phyloP scores from a whole-genome alignment of 2,113 vertebrate species.

The pig (Sus scrofa) region DNA sequence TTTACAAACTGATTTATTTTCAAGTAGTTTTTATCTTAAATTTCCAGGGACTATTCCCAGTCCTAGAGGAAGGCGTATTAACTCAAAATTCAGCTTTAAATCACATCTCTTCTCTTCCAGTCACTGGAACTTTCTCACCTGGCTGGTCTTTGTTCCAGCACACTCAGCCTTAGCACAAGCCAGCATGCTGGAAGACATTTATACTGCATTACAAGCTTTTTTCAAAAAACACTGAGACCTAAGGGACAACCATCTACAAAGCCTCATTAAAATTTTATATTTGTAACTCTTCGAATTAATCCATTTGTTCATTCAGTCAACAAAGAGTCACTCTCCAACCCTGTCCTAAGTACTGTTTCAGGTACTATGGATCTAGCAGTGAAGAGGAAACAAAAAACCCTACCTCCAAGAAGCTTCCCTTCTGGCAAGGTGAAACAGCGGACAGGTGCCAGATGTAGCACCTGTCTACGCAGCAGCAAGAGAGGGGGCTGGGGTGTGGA shows the following conservation, averaged over 20 bases:
- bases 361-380: neutral
- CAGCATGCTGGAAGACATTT: neutral
- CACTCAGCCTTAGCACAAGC: neutral
- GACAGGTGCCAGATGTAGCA: neutral
- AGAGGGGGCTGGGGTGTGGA: no score
- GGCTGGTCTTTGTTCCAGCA: neutral
- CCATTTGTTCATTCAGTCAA: neutral
- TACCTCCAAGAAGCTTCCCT: neutral
- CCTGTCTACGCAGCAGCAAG: neutral
- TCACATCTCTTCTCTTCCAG: neutral
- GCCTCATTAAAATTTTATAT: neutral
- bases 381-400: neutral
- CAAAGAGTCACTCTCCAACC: neutral
- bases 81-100: neutral
- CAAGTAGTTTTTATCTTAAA: constrained; percentile 31
- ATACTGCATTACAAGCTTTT: neutral
- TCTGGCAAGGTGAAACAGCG: neutral
- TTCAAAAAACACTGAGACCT: neutral
- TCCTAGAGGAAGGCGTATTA: neutral
- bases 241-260: neutral
- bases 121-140: neutral
- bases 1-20: neutral
- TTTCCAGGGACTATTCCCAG: neutral
- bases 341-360: neutral
- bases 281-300: neutral